Base-by-base conservation (phyloP, 1,140 invertebrate species). In the Drosophila eugracilis region DNA sequence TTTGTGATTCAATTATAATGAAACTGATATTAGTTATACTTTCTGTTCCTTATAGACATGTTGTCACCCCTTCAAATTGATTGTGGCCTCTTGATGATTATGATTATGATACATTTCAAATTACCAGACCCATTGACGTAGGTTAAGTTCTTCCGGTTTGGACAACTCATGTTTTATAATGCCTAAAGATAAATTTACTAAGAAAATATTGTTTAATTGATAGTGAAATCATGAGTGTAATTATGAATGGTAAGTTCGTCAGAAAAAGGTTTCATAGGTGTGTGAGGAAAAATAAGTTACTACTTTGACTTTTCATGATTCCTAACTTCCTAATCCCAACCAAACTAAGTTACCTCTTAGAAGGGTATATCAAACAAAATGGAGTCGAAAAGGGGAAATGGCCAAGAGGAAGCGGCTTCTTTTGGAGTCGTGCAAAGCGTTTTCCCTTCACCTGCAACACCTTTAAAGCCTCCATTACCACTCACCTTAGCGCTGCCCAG, bases 21-120 rank as follows among this genome's bases (percentile, higher is more conserved):
- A 86, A 80, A 86, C 39, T 74, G 48, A 41, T 69, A 76, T 53
- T 49, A 37, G n/a, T 47, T 70, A 22, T 41, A 17, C 26, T 12
- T 4, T 39, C 7, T 37, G 52, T 85, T 86, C 34, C 78, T 88
- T 75, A 86, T 86, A 86, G 81, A 86, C 81, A 86, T 86, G 72
- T 44, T 86, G 81, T 86, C 77, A 86, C 77, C 81, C 7, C 37
- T 24, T 14, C 48, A 24, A 47, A 41, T 32, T 26, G 39, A 44
- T 66, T 65, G 34, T n/a, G 24, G 14, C 32, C 36, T 55, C n/a
- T 4, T 17, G n/a, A 47, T 78, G 79, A 71, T 71, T 67, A 65
- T 52, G 59, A 57, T 62, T 45, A 37, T 54, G 58, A 55, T 39
- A 36, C 32, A 79, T 79, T 42, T 44, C 58, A 44, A 78, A 80